Conservation (phyloP, 64 coral and sea anemone species). For the Porites australiensis region DNA sequence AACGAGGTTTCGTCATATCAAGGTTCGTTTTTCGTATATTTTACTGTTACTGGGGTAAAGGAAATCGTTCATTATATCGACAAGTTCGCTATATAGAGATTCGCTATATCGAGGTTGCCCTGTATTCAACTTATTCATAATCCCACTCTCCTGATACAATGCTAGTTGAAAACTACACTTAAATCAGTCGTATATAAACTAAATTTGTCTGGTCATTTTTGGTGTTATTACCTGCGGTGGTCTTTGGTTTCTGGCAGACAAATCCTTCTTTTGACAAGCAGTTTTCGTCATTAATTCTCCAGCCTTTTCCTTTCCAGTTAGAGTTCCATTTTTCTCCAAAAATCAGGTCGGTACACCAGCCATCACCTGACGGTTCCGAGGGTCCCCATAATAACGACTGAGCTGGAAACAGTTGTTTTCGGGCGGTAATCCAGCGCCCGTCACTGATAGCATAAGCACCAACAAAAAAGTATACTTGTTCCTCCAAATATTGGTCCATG, state of each 20-base stretch:
- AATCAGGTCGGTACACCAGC: conserved; percentile 45
- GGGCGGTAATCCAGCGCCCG: conserved; percentile 27
- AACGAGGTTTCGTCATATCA: too few relatives aligned
- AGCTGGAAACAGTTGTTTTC: background rate
- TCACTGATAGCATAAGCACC: background rate
- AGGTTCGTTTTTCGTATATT: too few relatives aligned
- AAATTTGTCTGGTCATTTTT: background rate
- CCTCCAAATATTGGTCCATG: background rate
- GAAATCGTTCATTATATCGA: too few relatives aligned
- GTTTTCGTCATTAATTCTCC: conserved; percentile 28
- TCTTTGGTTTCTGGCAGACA: conserved; percentile 47
- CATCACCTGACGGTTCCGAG: conserved; percentile 32
- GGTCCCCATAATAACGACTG: conserved; percentile 26
- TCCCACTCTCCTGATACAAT: too few relatives aligned
- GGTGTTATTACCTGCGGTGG: background rate
- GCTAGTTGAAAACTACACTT: too few relatives aligned
- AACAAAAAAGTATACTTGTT: background rate
- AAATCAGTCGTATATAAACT: background rate
- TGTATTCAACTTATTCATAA: too few relatives aligned
- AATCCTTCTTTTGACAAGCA: background rate
- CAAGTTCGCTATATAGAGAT: too few relatives aligned
- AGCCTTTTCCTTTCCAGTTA: conserved; percentile 22
- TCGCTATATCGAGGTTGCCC: too few relatives aligned
- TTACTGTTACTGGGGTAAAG: too few relatives aligned
- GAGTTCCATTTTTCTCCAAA: conserved; percentile 26